Percentiles rank a stretch among this genome's conserved stretches.
Conservation (phyloP, 2,888 invertebrate species). For the Synergus laeviventris region DNA sequence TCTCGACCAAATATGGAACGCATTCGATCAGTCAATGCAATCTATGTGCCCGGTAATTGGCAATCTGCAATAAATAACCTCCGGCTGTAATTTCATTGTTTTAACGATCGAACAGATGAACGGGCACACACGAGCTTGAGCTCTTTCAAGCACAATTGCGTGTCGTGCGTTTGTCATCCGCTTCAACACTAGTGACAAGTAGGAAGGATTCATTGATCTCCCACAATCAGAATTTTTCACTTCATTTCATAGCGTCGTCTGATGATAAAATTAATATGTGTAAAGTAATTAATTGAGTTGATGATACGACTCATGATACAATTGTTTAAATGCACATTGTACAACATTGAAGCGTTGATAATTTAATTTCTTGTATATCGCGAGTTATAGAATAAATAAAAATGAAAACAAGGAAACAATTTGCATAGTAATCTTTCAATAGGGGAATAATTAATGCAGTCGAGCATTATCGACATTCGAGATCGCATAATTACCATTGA, state of each 20-base stretch:
- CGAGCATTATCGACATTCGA: slow-evolving; percentile 22
- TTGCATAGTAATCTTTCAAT: slow-evolving; percentile 18
- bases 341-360: too few species aligned
- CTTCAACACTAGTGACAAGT: slow-evolving; percentile 18
- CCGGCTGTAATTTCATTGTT: slow-evolving; percentile 66
- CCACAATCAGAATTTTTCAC: not conserved
- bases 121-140: slow-evolving; percentile 32
- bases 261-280: not conserved
- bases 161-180: slow-evolving; percentile 23
- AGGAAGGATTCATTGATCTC: slow-evolving; percentile 28
- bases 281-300: not conserved
- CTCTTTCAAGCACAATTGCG: slow-evolving; percentile 25
- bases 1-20: slow-evolving; percentile 51
- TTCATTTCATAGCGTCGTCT: not conserved
- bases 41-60: slow-evolving; percentile 65
- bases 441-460: not conserved
- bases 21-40: slow-evolving; percentile 63
- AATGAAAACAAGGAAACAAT: slow-evolving; percentile 27
- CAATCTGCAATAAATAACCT: slow-evolving; percentile 68
- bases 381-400: not conserved
- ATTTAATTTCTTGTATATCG: too few species aligned
- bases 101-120: slow-evolving; percentile 58
- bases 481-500: slow-evolving; percentile 32
- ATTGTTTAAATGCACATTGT: too few species aligned
- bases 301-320: too few species aligned